Percentiles rank a stretch among this genome's conserved stretches.
Evolutionary conservation across 2,113 vertebrate species (phyloP).

Genomic region (Acrocephalus kingi): DNA sequence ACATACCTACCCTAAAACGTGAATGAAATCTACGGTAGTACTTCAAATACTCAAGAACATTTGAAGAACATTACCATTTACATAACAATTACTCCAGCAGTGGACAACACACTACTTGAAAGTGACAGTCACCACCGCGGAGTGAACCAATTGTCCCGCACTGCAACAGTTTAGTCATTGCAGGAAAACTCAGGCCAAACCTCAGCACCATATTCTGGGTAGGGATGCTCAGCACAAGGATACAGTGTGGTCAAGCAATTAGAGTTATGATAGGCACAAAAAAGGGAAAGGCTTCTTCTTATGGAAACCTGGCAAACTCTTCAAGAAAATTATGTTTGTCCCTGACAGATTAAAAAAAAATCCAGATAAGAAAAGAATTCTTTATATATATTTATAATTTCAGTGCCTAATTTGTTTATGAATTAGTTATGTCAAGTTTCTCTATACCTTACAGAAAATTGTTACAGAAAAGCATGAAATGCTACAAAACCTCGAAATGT

Average conservation of each 20-base stretch:
- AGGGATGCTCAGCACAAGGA: background rate
- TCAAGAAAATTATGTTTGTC: background rate
- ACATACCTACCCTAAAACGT: background rate
- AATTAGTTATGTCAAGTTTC: background rate
- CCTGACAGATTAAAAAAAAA: background rate
- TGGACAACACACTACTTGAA: conserved; percentile 39
- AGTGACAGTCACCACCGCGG: background rate
- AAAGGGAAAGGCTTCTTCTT: background rate
- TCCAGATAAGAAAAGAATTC: background rate
- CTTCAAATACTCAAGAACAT: background rate
- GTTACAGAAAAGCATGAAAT: background rate
- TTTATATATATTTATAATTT: background rate
- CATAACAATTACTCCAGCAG: conserved; percentile 29
- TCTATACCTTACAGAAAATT: background rate
- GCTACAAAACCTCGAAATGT: background rate
- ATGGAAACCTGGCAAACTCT: background rate
- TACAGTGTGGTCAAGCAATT: background rate
- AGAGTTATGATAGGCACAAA: background rate
- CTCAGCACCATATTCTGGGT: background rate
- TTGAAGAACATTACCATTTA: background rate
- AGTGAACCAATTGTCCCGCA: background rate
- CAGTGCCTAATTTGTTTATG: background rate
- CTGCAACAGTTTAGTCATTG: background rate
- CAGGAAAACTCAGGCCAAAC: background rate
- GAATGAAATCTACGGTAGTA: background rate